Base-by-base conservation (phyloP, 2,888 invertebrate genomes). In the Cantharis flavilabris region DNA sequence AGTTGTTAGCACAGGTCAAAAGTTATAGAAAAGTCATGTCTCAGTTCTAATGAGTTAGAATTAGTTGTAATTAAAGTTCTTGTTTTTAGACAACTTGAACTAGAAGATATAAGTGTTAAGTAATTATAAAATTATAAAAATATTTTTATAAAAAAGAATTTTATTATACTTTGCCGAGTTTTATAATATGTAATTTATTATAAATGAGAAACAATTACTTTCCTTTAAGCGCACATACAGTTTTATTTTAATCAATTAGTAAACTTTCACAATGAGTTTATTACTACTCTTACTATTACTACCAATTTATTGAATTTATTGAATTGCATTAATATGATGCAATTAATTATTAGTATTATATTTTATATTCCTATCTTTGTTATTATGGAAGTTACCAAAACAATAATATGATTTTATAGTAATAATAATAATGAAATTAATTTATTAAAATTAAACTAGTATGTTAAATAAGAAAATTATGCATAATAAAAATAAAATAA, bases 21-120 rank as follows among this genome's bases (percentile, higher is more conserved):
- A 78, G 82, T 80, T 82, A 79, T 72, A 77, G 79, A 76, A 71
- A 75, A 76, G 80, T 72, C 71, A 76, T 82, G 80, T 76, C 81
- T 82, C 80, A 81, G 70, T 76, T 26, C 76, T 82, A 82, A 82
- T 82, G 80, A 82, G 80, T 79, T 72, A 72, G 77, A 80, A 81
- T 82, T 79, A 77, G 80, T 79, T 49, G 49, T 9, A 49, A 49
- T 49, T 49, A 49, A n/a, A 49, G 49, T 49, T 49, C n/a, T 49
- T n/a, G n/a, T 49, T 49, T 49, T 49, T 49, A 7, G 49, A 49
- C n/a, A 7, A n/a, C 49, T 49, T n/a, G 7, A 49, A 33, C n/a
- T 49, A 49, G 4, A 49, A 49, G 7, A n/a, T 49, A 49, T 49
- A 49, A n/a, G 49, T 49, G 49, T 49, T 7, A n/a, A 49, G 26